Base-by-base conservation (phyloP, 2,888 invertebrate species). In the Callyntrura guangdongensis region DNA sequence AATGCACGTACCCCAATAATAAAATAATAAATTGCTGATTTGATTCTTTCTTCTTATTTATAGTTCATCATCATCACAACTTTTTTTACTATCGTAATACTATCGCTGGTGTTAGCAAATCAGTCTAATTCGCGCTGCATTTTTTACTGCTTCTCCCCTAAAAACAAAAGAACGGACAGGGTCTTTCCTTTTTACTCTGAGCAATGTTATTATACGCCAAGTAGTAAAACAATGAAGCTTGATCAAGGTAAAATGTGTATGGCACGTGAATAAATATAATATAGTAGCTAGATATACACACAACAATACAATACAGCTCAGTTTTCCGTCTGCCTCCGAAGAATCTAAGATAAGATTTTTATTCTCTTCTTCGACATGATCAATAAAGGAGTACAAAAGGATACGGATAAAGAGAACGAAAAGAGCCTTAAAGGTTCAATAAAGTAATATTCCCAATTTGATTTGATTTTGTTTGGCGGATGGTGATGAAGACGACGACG, bases 391-490 rank as follows among this genome's bases (percentile, higher is more conserved):
- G 61, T 59, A 81, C n/a, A 72, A 36, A 36, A 17, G 17, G 36
- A 72, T 59, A 81, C 9, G 17, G 36, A 72, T 59, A 81, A 20
- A 22, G 47, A 59, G 27, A 67, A 64, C 53, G 53, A 47, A 67
- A n/a, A 85, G 64, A 59, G 56, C 74, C 89, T 83, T 27, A 14
- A 72, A 83, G 89, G 83, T 47, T 25, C 56, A 79, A 79, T 53
- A 79, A 79, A 56, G 53, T 56, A 79, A 79, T 56, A 79, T 79
- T 56, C 77, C 77, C 25, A 59, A 74, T 74, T 89, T 72, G 72
- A 89, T 84, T 84, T 89, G 89, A 89, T 89, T 84, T 84, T 74
- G 64, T 84, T 89, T 84, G 89, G 84, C 84, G 84, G 89, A 84
- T 84, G 25, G 36, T 53, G 77, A 79, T 79, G 77, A 25, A 45